phyloP scores from a whole-genome alignment of 2,113 vertebrate species.

The Cacatua alba region DNA sequence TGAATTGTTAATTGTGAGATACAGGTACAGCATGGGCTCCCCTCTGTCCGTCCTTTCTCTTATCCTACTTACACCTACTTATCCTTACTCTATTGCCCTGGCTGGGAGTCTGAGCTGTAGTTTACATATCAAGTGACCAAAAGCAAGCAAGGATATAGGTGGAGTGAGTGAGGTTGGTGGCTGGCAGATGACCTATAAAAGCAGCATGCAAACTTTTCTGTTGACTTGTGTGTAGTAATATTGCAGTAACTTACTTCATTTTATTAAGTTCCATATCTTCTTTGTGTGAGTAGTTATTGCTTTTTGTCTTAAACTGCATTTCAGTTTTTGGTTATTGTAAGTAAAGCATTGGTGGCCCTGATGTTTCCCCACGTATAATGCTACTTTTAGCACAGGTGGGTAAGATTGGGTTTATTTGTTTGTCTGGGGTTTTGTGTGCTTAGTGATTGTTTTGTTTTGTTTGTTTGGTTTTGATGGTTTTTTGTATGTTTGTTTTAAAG shows the following conservation, averaged over 20 bases:
- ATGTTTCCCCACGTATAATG: neutral
- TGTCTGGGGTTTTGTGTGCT: neutral
- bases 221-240: neutral
- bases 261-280: rapidly evolving
- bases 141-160: neutral
- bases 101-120: neutral
- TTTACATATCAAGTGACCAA: neutral
- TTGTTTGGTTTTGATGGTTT: too few relatives aligned
- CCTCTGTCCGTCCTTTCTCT: neutral
- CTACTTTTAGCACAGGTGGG: neutral
- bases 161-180: rapidly evolving
- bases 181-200: neutral
- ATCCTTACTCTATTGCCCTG: neutral
- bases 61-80: neutral
- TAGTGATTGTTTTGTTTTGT: neutral
- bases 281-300: neutral
- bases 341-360: neutral
- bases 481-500: neutral
- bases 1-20: neutral
- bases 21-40: rapidly evolving
- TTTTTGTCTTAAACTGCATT: neutral
- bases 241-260: rapidly evolving
- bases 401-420: neutral
- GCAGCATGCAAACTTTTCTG: neutral
- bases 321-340: neutral